Evolutionary conservation across 2,888 invertebrate genomes (phyloP).

Genomic region (Onthophagus sagittarius): DNA sequence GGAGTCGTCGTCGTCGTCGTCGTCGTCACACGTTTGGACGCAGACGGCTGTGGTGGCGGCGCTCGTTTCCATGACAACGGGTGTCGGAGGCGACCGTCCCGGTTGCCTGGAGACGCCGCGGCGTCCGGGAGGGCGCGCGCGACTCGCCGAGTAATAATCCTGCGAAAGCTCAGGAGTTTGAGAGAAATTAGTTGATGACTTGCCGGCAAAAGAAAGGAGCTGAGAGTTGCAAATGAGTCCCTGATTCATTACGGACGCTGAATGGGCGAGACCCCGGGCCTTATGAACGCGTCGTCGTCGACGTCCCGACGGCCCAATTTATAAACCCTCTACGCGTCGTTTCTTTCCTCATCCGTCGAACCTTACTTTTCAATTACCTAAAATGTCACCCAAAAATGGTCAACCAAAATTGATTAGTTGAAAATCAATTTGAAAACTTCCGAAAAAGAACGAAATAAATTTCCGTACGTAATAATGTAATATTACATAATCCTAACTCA

Average conservation of each 20-base stretch:
- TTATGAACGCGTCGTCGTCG: constrained; percentile 18
- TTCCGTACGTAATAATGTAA: neutral
- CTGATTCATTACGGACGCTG: constrained; percentile 40
- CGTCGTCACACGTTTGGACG: constrained; percentile 43
- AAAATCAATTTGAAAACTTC: neutral
- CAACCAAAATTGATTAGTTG: neutral
- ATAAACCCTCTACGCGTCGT: constrained; percentile 25
- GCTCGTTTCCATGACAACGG: constrained; percentile 24
- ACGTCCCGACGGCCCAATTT: constrained; percentile 32
- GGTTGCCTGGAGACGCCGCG: constrained; percentile 27
- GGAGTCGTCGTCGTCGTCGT: constrained; percentile 42
- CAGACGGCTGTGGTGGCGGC: constrained; percentile 26
- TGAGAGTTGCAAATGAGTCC: constrained; percentile 46
- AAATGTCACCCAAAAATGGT: neutral
- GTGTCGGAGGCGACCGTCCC: constrained; percentile 32
- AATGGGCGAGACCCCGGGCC: constrained; percentile 25
- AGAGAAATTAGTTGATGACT: constrained; percentile 48
- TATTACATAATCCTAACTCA: constrained; percentile 1
- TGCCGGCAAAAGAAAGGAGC: constrained; percentile 42
- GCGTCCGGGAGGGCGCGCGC: constrained; percentile 21
- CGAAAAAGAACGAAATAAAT: too few species aligned
- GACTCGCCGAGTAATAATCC: constrained; percentile 39
- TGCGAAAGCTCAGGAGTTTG: constrained; percentile 43
- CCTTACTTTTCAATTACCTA: constrained; percentile 3
- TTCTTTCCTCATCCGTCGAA: neutral